Conservation (phyloP, 2,888 invertebrate species). For the Lasioglossum pauxillum region DNA sequence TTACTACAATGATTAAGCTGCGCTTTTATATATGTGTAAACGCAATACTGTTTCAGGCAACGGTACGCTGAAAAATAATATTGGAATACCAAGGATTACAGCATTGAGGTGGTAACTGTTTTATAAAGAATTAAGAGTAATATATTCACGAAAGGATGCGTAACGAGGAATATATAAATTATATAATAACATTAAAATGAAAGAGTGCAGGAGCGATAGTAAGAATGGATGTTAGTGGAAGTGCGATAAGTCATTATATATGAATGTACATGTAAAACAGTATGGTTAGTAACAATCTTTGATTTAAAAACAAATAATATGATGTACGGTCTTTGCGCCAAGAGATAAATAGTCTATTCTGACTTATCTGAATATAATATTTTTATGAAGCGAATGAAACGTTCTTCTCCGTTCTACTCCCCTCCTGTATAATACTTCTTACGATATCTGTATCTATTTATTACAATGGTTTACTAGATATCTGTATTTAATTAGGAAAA, state of each 20-base stretch:
- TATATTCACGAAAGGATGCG: conserved; percentile 66
- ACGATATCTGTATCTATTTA: background rate
- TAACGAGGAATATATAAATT: conserved; percentile 63
- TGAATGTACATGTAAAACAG: conserved; percentile 69
- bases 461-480: too few species aligned
- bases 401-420: conserved; percentile 6
- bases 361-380: conserved; percentile 78
- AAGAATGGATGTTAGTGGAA: conserved; percentile 57
- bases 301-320: conserved; percentile 62
- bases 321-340: conserved; percentile 72
- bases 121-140: conserved; percentile 72
- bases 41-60: conserved; percentile 61
- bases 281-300: conserved; percentile 71
- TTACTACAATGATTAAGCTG: conserved; percentile 61
- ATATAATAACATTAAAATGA: conserved; percentile 45
- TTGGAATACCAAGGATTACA: conserved; percentile 52
- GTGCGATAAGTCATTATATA: conserved; percentile 63
- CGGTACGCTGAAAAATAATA: conserved; percentile 55
- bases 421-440: background rate
- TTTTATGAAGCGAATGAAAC: conserved; percentile 73
- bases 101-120: conserved; percentile 68
- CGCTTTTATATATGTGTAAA: conserved; percentile 69
- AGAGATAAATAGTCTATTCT: conserved; percentile 75
- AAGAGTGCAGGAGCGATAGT: conserved; percentile 46
- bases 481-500: background rate